Evolutionary conservation across 2,113 vertebrate genomes (phyloP).

Genomic region (Lanius collurio): DNA sequence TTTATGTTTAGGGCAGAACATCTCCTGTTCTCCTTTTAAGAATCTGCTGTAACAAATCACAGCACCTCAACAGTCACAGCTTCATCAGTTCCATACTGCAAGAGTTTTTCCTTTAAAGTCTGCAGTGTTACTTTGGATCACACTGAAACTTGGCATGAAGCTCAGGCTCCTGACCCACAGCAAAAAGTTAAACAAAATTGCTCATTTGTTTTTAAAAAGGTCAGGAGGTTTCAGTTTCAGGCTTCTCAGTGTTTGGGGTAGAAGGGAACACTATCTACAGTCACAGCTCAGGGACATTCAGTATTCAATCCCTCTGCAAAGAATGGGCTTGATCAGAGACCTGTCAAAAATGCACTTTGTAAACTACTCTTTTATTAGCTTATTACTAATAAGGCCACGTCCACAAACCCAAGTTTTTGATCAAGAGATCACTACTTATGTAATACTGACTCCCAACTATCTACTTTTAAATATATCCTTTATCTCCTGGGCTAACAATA

Average conservation of each 20-base stretch:
- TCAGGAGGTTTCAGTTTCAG: conserved; percentile 10
- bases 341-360: background rate
- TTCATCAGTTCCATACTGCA: background rate
- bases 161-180: background rate
- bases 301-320: background rate
- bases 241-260: background rate
- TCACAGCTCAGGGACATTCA: background rate
- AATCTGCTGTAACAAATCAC: background rate
- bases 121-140: background rate
- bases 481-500: background rate
- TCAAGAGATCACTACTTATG: background rate
- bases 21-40: background rate
- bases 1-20: background rate
- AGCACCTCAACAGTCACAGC: background rate
- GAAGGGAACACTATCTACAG: background rate
- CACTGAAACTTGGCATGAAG: background rate
- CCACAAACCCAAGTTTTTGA: background rate
- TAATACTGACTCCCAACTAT: background rate
- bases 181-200: conserved; percentile 16
- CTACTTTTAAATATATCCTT: background rate
- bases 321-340: background rate
- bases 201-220: background rate
- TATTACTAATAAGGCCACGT: background rate
- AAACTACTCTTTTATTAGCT: background rate
- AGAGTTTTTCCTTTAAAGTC: background rate